Base-by-base conservation (phyloP, 2,888 invertebrate genomes). In the Drosophila nr. perissopoda region DNA sequence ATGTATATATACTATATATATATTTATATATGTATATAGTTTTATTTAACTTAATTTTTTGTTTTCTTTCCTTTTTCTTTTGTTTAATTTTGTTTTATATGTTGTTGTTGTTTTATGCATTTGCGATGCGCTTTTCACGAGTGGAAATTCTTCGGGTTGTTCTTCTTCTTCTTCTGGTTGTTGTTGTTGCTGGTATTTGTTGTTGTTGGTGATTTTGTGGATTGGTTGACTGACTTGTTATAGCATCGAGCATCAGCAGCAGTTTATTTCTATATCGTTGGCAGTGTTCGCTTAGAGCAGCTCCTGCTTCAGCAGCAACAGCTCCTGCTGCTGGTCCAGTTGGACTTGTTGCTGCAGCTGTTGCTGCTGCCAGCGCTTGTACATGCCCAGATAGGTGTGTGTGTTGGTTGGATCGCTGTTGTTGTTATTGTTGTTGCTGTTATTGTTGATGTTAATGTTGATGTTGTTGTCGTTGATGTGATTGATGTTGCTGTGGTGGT, bases 321-420 rank as follows among this genome's bases (percentile, higher is more conserved):
- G 54, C 59, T 89, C 78, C 42, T 90, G 88, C 64, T 89, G 90
- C 71, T 82, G 86, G 29, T 83, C 76, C 77, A 86, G 60, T 56
- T 89, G 83, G 31, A 77, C 86, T 63, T 89, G 83, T 67, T 85
- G 85, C 49, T 89, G 87, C 76, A 89, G 69, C 65, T 87, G 83
- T 48, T 90, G 85, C 69, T 88, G 90, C 70, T 87, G 90, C 86
- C 87, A 76, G 67, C 89, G 87, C 78, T 90, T 80, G 66, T 87
- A 83, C 79, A 90, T 77, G 62, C 84, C 80, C 72, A 87, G 66
- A 68, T 88, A 82, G 59, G 80, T 74, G 69, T 70, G 77, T 36
- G 88, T 67, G 51, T 80, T 63, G 52, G 71, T 51, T 52, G 65
- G 40, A 27, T 57, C 61, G 58, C 56, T 72, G 40, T 51, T 69